A percentile compares a stretch with the other conserved stretches of the same genome.
Conservation (phyloP, 1,140 invertebrate species). For the Melipona quadrifasciata region DNA sequence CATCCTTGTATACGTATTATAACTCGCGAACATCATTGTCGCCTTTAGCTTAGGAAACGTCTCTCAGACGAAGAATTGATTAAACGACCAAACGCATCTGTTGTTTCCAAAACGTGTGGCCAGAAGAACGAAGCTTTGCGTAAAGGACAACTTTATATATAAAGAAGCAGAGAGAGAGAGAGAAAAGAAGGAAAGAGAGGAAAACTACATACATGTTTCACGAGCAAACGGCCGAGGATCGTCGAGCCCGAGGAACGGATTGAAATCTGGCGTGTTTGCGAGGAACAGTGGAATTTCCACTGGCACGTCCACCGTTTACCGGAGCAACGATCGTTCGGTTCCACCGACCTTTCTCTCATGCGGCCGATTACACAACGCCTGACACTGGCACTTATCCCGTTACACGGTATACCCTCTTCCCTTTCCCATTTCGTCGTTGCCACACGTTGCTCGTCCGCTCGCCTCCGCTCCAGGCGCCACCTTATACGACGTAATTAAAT, state of each 20-base stretch:
- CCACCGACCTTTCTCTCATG: conserved; percentile 51
- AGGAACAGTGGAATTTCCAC: conserved; percentile 47
- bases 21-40: too few relatives aligned
- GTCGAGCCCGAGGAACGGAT: not conserved
- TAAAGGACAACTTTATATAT: not conserved
- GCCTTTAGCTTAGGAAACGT: too few relatives aligned
- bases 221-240: not conserved
- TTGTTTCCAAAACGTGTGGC: not conserved
- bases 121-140: not conserved
- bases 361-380: conserved; percentile 51
- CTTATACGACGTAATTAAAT: conserved; percentile 48
- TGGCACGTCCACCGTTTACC: conserved; percentile 39
- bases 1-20: too few relatives aligned
- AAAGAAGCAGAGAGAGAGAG: too few relatives aligned
- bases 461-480: conserved; percentile 28
- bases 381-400: conserved; percentile 56
- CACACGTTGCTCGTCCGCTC: conserved; percentile 1
- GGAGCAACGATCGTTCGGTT: conserved; percentile 53
- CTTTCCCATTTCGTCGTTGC: conserved; percentile 38
- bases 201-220: not conserved
- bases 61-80: too few relatives aligned
- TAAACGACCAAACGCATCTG: not conserved
- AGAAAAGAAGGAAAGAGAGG: not conserved
- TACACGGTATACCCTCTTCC: conserved; percentile 45
- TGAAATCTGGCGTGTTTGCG: conserved; percentile 18